These are phyloP conservation scores for Scaptomyza pallida DNA, from an alignment of 1,140 invertebrate genomes.

Conservation along the genomic window DNA sequence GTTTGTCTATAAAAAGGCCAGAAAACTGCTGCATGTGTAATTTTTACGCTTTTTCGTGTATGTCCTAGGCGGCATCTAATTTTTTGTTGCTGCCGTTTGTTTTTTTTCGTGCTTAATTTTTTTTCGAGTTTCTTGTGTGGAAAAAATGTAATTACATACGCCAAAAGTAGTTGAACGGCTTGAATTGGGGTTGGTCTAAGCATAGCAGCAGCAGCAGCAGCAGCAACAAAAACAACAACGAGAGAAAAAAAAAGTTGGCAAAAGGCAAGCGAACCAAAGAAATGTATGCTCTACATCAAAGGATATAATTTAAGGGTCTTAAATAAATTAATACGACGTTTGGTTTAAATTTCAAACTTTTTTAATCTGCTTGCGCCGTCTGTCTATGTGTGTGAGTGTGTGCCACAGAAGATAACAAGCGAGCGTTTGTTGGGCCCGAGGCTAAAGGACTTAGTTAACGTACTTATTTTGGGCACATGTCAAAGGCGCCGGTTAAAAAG, in stretches of 20 bases:
- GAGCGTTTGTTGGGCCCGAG: slow-evolving; percentile 46
- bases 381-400: slow-evolving; percentile 19
- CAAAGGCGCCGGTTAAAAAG: slow-evolving; percentile 67
- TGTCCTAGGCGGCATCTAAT: slow-evolving; percentile 43
- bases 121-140: slow-evolving; percentile 49
- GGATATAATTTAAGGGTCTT: slow-evolving; percentile 81
- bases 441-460: slow-evolving; percentile 70
- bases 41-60: slow-evolving; percentile 66
- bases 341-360: slow-evolving; percentile 77
- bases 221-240: slow-evolving; percentile 13
- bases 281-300: slow-evolving; percentile 78
- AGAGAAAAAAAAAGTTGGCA: slow-evolving; percentile 31
- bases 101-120: slow-evolving; percentile 31
- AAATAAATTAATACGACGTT: slow-evolving; percentile 77
- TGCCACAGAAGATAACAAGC: slow-evolving; percentile 61
- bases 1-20: slow-evolving; percentile 53
- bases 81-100: slow-evolving; percentile 18
- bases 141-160: slow-evolving; percentile 81
- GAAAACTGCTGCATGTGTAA: slow-evolving; percentile 77
- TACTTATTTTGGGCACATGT: slow-evolving; percentile 69
- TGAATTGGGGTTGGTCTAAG: slow-evolving; percentile 45
- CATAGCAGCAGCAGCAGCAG: slow-evolving; percentile 42
- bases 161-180: slow-evolving; percentile 65
- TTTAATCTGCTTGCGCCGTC: slow-evolving; percentile 70
- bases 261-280: slow-evolving; percentile 44